These are phyloP conservation scores for Pollachius pollachius DNA, from an alignment of 2,113 vertebrate genomes.

Conservation along the genomic window DNA sequence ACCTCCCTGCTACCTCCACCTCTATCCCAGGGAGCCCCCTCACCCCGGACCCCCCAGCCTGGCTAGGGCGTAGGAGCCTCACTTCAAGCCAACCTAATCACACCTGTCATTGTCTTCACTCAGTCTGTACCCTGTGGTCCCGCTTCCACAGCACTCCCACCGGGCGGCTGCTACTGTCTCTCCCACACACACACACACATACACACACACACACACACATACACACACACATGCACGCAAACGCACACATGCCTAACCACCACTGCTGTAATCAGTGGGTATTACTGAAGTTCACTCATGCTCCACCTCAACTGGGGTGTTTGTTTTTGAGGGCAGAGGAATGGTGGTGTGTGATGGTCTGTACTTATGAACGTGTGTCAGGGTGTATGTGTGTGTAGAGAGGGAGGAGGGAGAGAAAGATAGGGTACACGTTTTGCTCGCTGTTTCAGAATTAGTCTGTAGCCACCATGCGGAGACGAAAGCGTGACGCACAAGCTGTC, in stretches of 20 bases:
- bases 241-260: slow-evolving; percentile 22
- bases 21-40: too few relatives aligned
- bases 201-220: slow-evolving; percentile 12
- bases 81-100: slow-evolving; percentile 53
- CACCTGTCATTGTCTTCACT: slow-evolving; percentile 55
- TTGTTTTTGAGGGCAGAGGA: background rate
- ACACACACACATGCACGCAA: slow-evolving; percentile 37
- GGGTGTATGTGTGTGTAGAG: background rate
- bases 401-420: background rate
- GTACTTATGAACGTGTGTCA: background rate
- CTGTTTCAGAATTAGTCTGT: slow-evolving; percentile 24
- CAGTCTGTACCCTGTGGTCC: slow-evolving; percentile 18
- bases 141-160: slow-evolving; percentile 32
- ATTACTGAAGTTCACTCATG: slow-evolving; percentile 11
- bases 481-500: slow-evolving; percentile 38
- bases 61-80: background rate
- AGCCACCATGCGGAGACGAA: slow-evolving; percentile 45
- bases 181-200: too few relatives aligned
- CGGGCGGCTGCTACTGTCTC: too few relatives aligned
- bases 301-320: background rate
- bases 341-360: background rate
- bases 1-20: too few relatives aligned
- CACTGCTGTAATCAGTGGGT: slow-evolving; percentile 51
- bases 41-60: too few relatives aligned
- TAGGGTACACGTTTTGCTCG: too few relatives aligned